Percentiles rank a stretch among this genome's conserved stretches.
Evolutionary conservation across 2,113 vertebrate genomes (phyloP).

Genomic region (Oceanodroma tethys): DNA sequence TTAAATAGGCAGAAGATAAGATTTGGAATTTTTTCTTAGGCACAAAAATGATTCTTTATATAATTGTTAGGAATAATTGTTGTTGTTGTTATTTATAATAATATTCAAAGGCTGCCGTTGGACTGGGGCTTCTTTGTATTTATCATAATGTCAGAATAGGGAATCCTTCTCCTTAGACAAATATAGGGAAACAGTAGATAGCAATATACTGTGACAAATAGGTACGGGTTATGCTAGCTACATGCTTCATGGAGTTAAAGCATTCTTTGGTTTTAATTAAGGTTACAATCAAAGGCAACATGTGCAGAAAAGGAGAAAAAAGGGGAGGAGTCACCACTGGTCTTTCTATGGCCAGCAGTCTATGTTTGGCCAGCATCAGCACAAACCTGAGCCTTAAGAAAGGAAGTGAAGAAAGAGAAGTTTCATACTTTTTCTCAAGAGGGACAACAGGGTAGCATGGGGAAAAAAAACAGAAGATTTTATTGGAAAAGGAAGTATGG

Average conservation of each 20-base stretch:
- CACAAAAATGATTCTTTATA: background rate
- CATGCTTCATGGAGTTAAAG: background rate
- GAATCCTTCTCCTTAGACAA: background rate
- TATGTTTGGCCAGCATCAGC: background rate
- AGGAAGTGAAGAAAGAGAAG: background rate
- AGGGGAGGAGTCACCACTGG: background rate
- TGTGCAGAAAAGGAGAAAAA: background rate
- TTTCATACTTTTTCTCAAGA: background rate
- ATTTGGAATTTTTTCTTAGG: background rate
- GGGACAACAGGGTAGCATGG: background rate
- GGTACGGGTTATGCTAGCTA: background rate
- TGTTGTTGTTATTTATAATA: background rate
- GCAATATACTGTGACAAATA: background rate
- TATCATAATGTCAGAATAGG: background rate
- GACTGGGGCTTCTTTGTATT: background rate
- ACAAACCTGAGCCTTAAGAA: background rate
- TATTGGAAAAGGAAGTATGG: background rate
- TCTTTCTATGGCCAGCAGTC: background rate
- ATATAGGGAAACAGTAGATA: background rate
- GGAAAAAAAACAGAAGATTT: background rate
- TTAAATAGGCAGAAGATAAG: background rate
- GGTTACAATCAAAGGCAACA: background rate
- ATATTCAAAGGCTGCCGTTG: background rate
- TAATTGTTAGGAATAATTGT: background rate
- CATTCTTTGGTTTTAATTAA: background rate